Evolutionary conservation across 2,888 invertebrate species (phyloP), one percentile per base, ranked within the genome.

Genomic region (Melolontha melolontha): DNA sequence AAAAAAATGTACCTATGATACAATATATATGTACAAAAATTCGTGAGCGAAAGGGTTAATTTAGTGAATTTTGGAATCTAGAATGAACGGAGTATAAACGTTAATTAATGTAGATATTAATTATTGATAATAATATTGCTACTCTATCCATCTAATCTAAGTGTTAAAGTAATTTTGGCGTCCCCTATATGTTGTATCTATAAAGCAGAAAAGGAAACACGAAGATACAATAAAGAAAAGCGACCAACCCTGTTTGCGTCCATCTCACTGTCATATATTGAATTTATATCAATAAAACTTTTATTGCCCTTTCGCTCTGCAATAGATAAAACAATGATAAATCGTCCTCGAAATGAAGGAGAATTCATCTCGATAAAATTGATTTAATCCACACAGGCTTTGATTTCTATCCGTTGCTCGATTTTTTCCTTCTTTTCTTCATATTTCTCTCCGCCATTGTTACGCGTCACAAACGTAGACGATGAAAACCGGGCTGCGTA

Each of bases 241-340:
- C 27, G 6, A 16, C 11, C 1, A 39, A 29, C 5, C 22, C 17
- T 14, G 34, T 47, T 39, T 11, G 47, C 59, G 49, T 16, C 29
- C 49, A 47, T 62, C 47, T 47, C 16, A 47, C 44, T 12, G 59
- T 59, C 27, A 47, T 34, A 34, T 62, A 62, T 62, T 62, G 59
- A 47, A 62, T 62, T 62, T 47, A 62, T 62, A 62, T 62, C 59
- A 62, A 62, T 62, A 62, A 62, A 62, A 62, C 59, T 62, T 59
- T 47, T 62, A 62, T 62, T 62, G 29, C 47, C 34, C 12, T 34
- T 47, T 34, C 16, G 10, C 7, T 34, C 59, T 49, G 29, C 16
- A 16, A 47, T 47, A 34, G 47, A 62, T 47, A 62, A 16, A 62
- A 47, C 17, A 62, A 47, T 62, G 59, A 62, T 62, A 62, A 62